Percentiles rank a stretch among this genome's conserved stretches.
Conservation (phyloP, 2,797 vertebrate genomes). For the Avahi laniger region DNA sequence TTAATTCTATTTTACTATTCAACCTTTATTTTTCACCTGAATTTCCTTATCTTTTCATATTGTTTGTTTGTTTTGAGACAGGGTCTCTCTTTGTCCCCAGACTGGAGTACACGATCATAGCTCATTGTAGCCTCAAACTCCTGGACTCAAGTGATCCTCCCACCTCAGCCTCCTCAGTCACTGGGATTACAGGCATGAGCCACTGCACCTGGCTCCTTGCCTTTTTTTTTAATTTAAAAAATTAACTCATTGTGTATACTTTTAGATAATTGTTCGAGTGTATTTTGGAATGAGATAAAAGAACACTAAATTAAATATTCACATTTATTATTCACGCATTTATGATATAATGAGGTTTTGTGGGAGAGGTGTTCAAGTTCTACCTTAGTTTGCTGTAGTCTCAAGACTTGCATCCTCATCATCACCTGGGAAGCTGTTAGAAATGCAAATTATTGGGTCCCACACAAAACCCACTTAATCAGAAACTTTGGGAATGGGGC, state of each 20-base stretch:
- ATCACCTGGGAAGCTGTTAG: background rate
- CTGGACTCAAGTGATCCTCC: background rate
- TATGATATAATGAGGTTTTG: background rate
- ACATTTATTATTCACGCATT: background rate
- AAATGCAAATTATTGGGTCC: background rate
- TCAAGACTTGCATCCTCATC: background rate
- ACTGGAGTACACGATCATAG: background rate
- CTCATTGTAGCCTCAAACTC: background rate
- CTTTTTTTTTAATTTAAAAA: background rate
- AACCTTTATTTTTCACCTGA: background rate
- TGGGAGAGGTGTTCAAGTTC: background rate
- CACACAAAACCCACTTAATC: background rate
- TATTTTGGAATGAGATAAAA: conserved; percentile 9
- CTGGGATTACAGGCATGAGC: background rate
- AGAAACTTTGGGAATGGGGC: background rate
- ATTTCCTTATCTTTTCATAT: background rate
- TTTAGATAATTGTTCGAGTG: conserved; percentile 19
- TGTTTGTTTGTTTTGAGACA: background rate
- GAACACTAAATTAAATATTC: background rate
- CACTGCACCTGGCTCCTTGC: background rate
- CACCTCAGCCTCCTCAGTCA: background rate
- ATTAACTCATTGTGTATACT: background rate
- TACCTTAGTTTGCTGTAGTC: background rate
- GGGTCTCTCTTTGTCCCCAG: background rate
- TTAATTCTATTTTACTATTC: background rate